phyloP scores from a whole-genome alignment of 1,140 invertebrate species.

The Zaprionus kolodkinae region DNA sequence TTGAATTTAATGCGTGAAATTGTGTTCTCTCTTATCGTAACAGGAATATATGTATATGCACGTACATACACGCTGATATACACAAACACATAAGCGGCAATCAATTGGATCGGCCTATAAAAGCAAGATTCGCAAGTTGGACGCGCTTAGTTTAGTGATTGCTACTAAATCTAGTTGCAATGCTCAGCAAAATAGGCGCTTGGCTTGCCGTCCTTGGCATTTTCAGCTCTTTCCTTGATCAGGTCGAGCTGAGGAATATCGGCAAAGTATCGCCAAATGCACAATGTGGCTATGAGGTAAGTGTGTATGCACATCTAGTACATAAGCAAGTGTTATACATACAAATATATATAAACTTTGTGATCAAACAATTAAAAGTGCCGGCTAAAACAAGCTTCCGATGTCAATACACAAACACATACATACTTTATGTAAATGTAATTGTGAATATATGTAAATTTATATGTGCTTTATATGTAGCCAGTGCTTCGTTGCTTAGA shows the following conservation, averaged over 20 bases:
- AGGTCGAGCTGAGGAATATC: slow-evolving; percentile 47
- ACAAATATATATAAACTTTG: not conserved
- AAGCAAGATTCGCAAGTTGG: slow-evolving; percentile 15
- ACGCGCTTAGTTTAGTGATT: slow-evolving; percentile 11
- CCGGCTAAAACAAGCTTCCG: not conserved
- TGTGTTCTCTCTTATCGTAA: slow-evolving; percentile 34
- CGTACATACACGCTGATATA: not conserved
- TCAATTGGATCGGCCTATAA: slow-evolving; percentile 14
- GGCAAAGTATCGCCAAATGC: slow-evolving; percentile 15
- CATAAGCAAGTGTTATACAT: not conserved
- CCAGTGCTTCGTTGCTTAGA: not conserved
- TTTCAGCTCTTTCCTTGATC: slow-evolving; percentile 18
- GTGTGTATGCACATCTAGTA: not conserved
- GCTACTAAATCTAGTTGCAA: slow-evolving; percentile 27
- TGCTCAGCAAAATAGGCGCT: slow-evolving; percentile 20
- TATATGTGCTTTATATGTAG: not conserved
- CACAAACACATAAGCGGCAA: not conserved
- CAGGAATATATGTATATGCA: not conserved
- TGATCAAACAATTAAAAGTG: not conserved
- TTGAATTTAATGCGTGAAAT: slow-evolving; percentile 16
- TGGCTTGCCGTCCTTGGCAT: slow-evolving; percentile 43
- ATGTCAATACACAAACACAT: not conserved
- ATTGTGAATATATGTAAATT: not conserved
- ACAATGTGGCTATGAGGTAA: slow-evolving; percentile 67
- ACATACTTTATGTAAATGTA: not conserved